A percentile compares a stretch with the other conserved stretches of the same genome.
Conservation (phyloP, 2,113 vertebrate genomes). For the Syngnathus typhle region DNA sequence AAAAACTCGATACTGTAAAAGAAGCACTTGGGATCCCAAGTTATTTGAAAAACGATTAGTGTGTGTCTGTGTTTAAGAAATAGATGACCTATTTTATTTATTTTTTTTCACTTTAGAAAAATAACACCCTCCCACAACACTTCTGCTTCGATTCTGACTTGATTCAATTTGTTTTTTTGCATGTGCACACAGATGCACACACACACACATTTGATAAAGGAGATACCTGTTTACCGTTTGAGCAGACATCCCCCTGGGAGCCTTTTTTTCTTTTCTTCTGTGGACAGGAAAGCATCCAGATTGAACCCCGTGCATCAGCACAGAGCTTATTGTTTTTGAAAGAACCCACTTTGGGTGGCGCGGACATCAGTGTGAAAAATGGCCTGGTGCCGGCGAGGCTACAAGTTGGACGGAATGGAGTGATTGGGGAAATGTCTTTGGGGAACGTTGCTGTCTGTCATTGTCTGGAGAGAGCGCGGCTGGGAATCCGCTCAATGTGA, state of each 20-base stretch:
- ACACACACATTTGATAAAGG: too few relatives aligned
- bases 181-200: too few relatives aligned
- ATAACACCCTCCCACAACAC: background rate
- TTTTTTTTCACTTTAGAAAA: background rate
- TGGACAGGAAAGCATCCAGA: conserved; percentile 16
- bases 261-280: conserved; percentile 12
- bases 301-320: conserved; percentile 27
- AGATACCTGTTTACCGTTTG: background rate
- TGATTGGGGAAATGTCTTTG: conserved; percentile 19
- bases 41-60: background rate
- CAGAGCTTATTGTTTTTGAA: conserved; percentile 19
- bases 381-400: conserved; percentile 22
- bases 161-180: background rate
- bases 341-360: conserved; percentile 17
- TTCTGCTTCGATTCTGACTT: background rate
- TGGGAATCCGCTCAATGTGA: conserved; percentile 3
- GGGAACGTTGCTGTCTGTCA: conserved; percentile 23
- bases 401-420: conserved; percentile 32
- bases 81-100: background rate
- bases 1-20: background rate
- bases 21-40: background rate
- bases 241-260: conserved; percentile 7
- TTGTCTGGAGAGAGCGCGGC: conserved; percentile 6
- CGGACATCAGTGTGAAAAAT: conserved; percentile 21
- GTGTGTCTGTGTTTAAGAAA: background rate